Conservation (phyloP, 2,113 vertebrate genomes). For the Pedionomus torquatus region DNA sequence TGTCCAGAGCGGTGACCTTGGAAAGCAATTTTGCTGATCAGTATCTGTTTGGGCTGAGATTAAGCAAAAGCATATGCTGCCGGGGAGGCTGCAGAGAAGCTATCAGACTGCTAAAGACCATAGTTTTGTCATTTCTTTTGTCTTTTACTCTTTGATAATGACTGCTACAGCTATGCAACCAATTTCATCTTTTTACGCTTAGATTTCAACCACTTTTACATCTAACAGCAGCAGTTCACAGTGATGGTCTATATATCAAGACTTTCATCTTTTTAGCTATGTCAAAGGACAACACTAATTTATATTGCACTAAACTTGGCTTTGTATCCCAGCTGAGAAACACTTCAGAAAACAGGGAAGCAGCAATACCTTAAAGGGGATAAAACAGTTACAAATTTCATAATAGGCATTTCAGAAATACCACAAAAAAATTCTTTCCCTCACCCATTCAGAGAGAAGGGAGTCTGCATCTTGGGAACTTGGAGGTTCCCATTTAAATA, state of each 20-base stretch:
- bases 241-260: accelerated
- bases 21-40: constrained; percentile 71
- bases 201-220: not conserved
- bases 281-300: too few species aligned
- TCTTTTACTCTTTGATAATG: not conserved
- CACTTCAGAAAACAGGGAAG: not conserved
- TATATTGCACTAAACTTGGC: not conserved
- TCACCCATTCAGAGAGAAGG: not conserved
- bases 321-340: not conserved
- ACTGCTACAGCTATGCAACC: not conserved
- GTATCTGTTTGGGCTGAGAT: constrained; percentile 52
- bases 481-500: not conserved
- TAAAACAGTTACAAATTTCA: not conserved
- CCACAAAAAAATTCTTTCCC: not conserved
- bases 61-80: not conserved
- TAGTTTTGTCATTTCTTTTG: not conserved
- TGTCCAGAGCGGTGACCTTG: constrained; percentile 37
- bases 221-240: not conserved
- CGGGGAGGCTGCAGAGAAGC: not conserved
- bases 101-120: not conserved
- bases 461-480: accelerated
- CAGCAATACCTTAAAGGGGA: too few species aligned
- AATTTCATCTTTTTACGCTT: not conserved
- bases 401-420: not conserved
- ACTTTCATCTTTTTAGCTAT: too few species aligned